Percentiles rank a stretch among this genome's conserved stretches.
Conservation (phyloP, 2,113 vertebrate genomes). For the Bothrops jararaca region DNA sequence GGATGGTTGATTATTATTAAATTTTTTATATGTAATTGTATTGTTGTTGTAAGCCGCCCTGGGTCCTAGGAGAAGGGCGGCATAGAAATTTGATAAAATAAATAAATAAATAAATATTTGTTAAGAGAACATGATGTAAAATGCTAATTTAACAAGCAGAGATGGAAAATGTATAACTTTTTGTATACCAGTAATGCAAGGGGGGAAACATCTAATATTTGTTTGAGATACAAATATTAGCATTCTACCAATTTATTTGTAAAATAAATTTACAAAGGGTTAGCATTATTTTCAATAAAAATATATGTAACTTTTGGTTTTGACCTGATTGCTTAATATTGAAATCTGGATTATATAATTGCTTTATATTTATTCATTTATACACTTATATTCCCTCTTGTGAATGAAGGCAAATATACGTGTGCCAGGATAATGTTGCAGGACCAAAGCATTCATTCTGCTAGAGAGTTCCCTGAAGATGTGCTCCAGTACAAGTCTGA, state of each 20-base stretch:
- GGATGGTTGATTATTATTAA: too few relatives aligned
- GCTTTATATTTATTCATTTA: not conserved
- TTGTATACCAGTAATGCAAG: not conserved
- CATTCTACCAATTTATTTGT: not conserved
- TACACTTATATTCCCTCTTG: too few relatives aligned
- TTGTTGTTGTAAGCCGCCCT: too few relatives aligned
- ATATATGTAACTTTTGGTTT: not conserved
- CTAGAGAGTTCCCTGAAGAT: too few relatives aligned
- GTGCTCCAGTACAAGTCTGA: too few relatives aligned
- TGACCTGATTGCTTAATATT: not conserved
- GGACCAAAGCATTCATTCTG: too few relatives aligned
- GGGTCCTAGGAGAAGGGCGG: too few relatives aligned
- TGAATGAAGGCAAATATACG: too few relatives aligned
- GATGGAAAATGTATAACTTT: not conserved
- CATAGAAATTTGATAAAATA: too few relatives aligned
- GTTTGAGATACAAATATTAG: not conserved
- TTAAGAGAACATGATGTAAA: not conserved
- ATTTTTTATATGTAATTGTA: too few relatives aligned
- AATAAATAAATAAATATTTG: too few relatives aligned
- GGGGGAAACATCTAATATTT: not conserved
- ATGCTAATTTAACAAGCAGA: not conserved
- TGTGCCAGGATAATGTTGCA: too few relatives aligned
- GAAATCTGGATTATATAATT: not conserved
- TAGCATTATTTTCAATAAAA: conserved; percentile 39
- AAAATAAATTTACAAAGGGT: not conserved